Conservation (phyloP, 2,888 invertebrate genomes). For the Isoperla grammatica region DNA sequence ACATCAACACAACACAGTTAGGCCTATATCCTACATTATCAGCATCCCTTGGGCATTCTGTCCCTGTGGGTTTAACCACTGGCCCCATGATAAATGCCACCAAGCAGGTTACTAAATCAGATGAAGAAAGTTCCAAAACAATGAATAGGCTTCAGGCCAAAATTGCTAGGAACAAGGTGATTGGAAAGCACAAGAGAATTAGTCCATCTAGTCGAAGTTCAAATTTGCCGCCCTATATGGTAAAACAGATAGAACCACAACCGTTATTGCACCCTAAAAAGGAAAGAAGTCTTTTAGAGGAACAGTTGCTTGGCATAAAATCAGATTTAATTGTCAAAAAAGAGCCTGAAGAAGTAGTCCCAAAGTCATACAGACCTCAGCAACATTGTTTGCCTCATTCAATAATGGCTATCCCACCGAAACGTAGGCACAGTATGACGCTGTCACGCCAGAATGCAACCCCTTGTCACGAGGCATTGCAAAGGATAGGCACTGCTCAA, state of each 20-base stretch:
- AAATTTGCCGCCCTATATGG: not conserved
- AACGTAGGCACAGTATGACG: slow-evolving; percentile 19
- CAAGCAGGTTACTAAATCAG: slow-evolving; percentile 21
- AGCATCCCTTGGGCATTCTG: slow-evolving; percentile 6
- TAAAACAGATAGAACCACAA: not conserved
- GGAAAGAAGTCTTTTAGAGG: slow-evolving; percentile 31
- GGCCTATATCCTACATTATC: slow-evolving; percentile 8
- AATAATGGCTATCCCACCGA: slow-evolving; percentile 22
- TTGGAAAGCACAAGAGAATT: slow-evolving; percentile 34
- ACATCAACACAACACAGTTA: slow-evolving; percentile 13
- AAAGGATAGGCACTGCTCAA: slow-evolving; percentile 50
- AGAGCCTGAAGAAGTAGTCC: slow-evolving; percentile 14
- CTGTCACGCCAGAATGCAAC: slow-evolving; percentile 17
- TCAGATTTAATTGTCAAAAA: slow-evolving; percentile 18
- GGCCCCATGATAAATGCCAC: slow-evolving; percentile 10
- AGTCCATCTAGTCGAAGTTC: slow-evolving; percentile 22
- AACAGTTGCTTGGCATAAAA: slow-evolving; percentile 31
- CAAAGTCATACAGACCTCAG: slow-evolving; percentile 17
- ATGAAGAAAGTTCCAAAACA: slow-evolving; percentile 32
- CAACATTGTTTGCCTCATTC: slow-evolving; percentile 3
- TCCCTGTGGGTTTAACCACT: not conserved
- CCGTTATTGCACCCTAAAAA: too few relatives aligned
- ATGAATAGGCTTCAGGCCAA: slow-evolving; percentile 35
- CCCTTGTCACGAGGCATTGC: slow-evolving; percentile 49
- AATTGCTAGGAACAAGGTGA: slow-evolving; percentile 35